phyloP scores from a whole-genome alignment of 2,888 invertebrate species.

The Pammene fasciana region DNA sequence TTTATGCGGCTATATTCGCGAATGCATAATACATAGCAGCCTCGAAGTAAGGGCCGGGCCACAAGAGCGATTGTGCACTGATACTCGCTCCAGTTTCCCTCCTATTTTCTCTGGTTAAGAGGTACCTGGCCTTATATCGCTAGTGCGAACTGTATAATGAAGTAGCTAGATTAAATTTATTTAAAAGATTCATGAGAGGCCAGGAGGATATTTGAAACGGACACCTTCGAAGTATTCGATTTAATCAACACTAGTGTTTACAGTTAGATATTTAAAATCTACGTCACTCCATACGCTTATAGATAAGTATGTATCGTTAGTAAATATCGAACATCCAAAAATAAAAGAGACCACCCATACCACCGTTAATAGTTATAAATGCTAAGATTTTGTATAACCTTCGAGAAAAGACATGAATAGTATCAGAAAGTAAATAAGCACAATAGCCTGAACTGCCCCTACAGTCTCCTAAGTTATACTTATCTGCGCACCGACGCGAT shows the following conservation, averaged over 20 bases:
- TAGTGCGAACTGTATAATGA: conserved; percentile 41
- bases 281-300: too few relatives aligned
- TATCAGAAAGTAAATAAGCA: neutral
- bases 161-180: conserved; percentile 30
- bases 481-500: conserved; percentile 49
- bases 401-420: neutral
- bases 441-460: conserved; percentile 19
- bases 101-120: conserved; percentile 33
- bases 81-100: conserved; percentile 35
- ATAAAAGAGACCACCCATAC: too few relatives aligned
- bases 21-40: conserved; percentile 81
- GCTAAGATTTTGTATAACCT: too few relatives aligned
- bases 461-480: conserved; percentile 37
- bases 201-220: conserved; percentile 16
- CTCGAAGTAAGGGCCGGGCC: conserved; percentile 51
- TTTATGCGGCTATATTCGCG: conserved; percentile 81
- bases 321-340: too few relatives aligned
- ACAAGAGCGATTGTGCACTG: conserved; percentile 36
- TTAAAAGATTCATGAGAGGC: conserved; percentile 39
- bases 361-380: too few relatives aligned
- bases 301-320: too few relatives aligned
- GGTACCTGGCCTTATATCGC: conserved; percentile 35
- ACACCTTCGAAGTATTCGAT: conserved; percentile 11
- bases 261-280: neutral
- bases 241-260: neutral